Base-by-base conservation (phyloP, 2,113 vertebrate species). In the Sigmodon hispidus region DNA sequence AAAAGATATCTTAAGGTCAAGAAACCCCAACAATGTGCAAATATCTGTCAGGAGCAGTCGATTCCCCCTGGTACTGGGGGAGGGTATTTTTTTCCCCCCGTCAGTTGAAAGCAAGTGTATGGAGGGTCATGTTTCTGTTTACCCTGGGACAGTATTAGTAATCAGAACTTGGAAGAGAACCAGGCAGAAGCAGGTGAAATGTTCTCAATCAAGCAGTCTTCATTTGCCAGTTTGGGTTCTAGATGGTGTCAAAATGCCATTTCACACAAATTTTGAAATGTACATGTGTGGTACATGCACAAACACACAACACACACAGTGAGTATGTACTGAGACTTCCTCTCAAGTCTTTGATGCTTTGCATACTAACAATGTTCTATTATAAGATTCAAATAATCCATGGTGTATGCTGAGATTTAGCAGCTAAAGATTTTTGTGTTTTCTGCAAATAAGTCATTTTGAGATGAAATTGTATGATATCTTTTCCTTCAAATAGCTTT, bases 81-180 rank as follows among this genome's bases (percentile, higher is more conserved):
- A 91, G 95, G 91, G n/a, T n/a, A n/a, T n/a, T n/a, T n/a, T 98
- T 98, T 98, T 98, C 98, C 88, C 98, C 97, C 97, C 97, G 95
- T 94, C 96, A 48, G 80, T 94, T 92, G 94, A 96, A 97, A 95
- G 93, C 93, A 90, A 98, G 69, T 95, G 97, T 97, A 96, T 96
- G 98, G 97, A 98, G 97, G 97, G 92, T 98, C 97, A 96, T 95
- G 95, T 98, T 98, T 98, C 98, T 98, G 89, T 98, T 98, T 98
- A 97, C 94, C 90, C 86, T 97, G 90, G 31, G 85, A 96, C 93
- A 4, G 26, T 96, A 92, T 76, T 97, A 91, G 97, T 97, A 95
- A 97, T 97, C 92, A 73, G 95, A 98, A 96, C 86, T 87, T 89
- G 29, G 0, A 97, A 89, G 85, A 76, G 94, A 98, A 95, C 87